Percentiles rank a stretch among this genome's conserved stretches.
Conservation (phyloP, 2,113 vertebrate genomes). For the Oreotragus oreotragus region DNA sequence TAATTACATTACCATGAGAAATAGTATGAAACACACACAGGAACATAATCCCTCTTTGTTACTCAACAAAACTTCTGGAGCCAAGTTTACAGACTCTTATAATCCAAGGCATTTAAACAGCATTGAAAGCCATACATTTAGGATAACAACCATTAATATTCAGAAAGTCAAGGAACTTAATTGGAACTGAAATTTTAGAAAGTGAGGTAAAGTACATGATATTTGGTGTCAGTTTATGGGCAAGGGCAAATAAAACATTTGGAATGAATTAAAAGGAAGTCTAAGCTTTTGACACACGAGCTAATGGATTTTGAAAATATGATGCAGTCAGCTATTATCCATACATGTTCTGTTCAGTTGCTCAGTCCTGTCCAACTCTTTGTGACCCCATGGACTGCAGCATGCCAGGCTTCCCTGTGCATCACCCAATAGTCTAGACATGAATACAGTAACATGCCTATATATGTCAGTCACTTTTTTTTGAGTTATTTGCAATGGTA, state of each 20-base stretch:
- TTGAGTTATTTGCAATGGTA: background rate
- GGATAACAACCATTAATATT: conserved; percentile 27
- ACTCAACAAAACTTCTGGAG: background rate
- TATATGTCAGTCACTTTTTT: background rate
- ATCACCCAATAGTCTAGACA: background rate
- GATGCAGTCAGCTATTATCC: background rate
- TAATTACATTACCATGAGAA: conserved; percentile 40
- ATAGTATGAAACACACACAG: background rate
- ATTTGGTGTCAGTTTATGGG: conserved; percentile 30
- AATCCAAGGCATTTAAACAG: conserved; percentile 51
- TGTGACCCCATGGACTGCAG: background rate
- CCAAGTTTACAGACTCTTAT: background rate
- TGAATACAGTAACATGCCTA: background rate
- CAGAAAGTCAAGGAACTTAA: conserved; percentile 64
- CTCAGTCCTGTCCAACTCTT: background rate
- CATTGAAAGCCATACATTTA: conserved; percentile 38
- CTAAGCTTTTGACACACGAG: conserved; percentile 22
- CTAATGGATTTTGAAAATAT: conserved; percentile 54
- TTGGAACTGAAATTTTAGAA: conserved; percentile 56
- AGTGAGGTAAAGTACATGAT: conserved; percentile 51
- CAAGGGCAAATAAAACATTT: conserved; percentile 21
- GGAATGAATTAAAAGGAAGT: conserved; percentile 41
- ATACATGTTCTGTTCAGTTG: background rate
- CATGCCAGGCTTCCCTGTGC: background rate
- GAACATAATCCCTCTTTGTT: background rate